Percentiles rank a stretch among this genome's conserved stretches.
Evolutionary conservation across 2,888 invertebrate genomes (phyloP).

Genomic region (Saturnia pavonia): DNA sequence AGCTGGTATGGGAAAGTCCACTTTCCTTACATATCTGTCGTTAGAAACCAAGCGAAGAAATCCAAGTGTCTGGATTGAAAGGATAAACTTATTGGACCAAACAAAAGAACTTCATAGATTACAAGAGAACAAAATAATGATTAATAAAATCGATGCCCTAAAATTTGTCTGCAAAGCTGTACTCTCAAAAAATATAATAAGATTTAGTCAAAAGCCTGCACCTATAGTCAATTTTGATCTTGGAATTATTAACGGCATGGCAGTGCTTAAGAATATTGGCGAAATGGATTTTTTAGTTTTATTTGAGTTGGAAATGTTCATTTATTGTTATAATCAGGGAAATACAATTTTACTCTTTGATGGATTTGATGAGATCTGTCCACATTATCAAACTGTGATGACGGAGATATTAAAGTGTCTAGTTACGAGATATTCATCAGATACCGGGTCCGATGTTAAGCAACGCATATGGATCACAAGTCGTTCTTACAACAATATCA

Average conservation of each 20-base stretch:
- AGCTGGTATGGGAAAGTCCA: conserved; percentile 26
- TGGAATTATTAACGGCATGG: conserved; percentile 9
- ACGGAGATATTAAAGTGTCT: conserved; percentile 16
- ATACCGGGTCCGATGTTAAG: neutral
- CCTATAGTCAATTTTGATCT: conserved; percentile 10
- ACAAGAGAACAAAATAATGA: neutral
- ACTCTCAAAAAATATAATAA: neutral
- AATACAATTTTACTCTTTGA: conserved; percentile 18
- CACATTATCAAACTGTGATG: conserved; percentile 8
- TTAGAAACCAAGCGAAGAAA: conserved; percentile 17
- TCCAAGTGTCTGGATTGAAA: conserved; percentile 22
- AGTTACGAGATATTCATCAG: neutral
- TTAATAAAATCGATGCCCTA: conserved; percentile 9
- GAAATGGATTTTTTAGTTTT: neutral
- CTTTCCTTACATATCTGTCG: conserved; percentile 25
- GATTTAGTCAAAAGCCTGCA: neutral
- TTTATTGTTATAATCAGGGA: conserved; percentile 16
- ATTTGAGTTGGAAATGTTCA: conserved; percentile 15
- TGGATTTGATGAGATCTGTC: conserved; percentile 20
- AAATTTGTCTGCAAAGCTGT: conserved; percentile 12
- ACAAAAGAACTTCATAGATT: conserved; percentile 18
- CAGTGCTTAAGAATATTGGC: neutral
- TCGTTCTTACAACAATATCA: conserved; percentile 14
- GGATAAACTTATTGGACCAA: conserved; percentile 20
- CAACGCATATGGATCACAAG: conserved; percentile 13